Evolutionary conservation across 2,113 vertebrate genomes (phyloP), one percentile per base, ranked within the genome.

Genomic region (Anhinga rufa): DNA sequence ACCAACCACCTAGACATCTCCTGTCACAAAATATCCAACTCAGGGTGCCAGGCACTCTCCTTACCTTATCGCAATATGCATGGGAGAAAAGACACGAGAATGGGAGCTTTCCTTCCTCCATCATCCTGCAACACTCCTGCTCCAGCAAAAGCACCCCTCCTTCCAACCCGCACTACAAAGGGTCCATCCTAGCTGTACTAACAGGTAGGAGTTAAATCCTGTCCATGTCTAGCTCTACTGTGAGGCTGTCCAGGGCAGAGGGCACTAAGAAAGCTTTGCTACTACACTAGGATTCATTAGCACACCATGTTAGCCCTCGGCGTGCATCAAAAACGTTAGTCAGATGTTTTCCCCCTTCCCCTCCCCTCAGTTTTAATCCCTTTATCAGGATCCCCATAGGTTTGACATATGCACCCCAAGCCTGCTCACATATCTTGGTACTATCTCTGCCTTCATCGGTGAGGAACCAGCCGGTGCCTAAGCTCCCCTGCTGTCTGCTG

Each of bases 291-390:
- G 19, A 61, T 85, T 97, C 82, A 93, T 95, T 77, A 95, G 32
- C 58, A 91, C 62, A 74, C 13, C 13, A 5, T 74, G 78, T 60
- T 80, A 71, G 71, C 86, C 91, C 75, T 87, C 51, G 49, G 81
- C 54, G 55, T 5, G 42, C 94, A 95, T 81, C 68, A 75, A 28
- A 91, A 95, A 92, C 88, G 89, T 87, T 97, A 95, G 95, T 95
- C 82, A 80, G 68, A 51, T 26, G 5, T 80, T 87, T 78, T 9
- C 31, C 32, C 42, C 25, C 26, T 77, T 72, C 51, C 68, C 32
- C 51, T 94, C 55, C 66, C 51, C 42, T 65, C 4, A 2, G 62
- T 90, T 86, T 91, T 96, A 96, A 97, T 96, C 84, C 91, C 62
- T 49, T 70, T 42, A 62, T 92, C 36, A 28, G 51, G 49, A 82